Conservation (phyloP, 2,888 invertebrate genomes). For the Ichneumon xanthorius region DNA sequence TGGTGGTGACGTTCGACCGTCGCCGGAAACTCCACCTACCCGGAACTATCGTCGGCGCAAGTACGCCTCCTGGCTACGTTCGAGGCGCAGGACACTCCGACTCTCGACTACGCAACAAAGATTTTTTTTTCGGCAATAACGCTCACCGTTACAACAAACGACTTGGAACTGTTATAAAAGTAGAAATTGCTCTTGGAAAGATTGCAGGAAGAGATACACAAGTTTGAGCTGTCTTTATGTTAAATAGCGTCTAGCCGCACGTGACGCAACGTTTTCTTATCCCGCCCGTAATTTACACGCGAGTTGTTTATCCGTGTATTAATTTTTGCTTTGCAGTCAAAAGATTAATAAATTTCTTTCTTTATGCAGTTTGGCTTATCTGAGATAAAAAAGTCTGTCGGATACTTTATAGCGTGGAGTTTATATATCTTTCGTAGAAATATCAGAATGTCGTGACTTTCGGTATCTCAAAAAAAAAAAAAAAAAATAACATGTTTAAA, state of each 20-base stretch:
- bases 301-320: no score
- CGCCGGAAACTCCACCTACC: slow-evolving; percentile 1
- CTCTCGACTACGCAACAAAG: not conserved
- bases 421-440: not conserved
- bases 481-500: not conserved
- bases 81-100: not conserved
- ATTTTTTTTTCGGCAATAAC: not conserved
- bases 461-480: not conserved
- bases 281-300: no score
- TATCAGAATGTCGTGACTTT: not conserved
- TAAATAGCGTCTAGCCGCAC: not conserved
- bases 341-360: no score
- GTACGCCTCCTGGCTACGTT: slow-evolving; percentile 21
- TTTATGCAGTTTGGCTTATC: no score
- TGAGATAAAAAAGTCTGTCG: not conserved
- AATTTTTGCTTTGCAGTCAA: no score
- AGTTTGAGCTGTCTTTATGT: not conserved
- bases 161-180: not conserved
- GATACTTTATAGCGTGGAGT: not conserved
- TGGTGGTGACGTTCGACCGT: slow-evolving; percentile 22
- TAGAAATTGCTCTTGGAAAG: not conserved
- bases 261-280: not conserved
- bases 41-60: slow-evolving; percentile 26
- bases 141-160: not conserved
- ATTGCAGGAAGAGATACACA: not conserved